Evolutionary conservation across 2,888 invertebrate genomes (phyloP).

Genomic region (Odontocolon sp.): DNA sequence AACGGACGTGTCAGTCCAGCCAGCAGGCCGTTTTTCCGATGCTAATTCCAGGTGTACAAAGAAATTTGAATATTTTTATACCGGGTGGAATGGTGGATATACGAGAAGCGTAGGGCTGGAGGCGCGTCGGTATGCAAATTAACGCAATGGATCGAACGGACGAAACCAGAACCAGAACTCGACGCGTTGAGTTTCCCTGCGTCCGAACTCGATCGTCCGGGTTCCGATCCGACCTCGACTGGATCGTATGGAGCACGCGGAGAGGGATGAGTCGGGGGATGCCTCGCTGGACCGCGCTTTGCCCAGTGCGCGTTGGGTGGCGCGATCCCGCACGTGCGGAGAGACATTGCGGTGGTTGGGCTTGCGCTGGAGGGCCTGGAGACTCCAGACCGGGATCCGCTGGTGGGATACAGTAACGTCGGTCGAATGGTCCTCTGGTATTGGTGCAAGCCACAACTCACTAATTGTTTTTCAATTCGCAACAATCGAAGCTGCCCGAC

Average conservation of each 20-base stretch:
- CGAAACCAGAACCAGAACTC: slow-evolving; percentile 46
- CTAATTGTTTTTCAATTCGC: slow-evolving; percentile 79
- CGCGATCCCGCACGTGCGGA: slow-evolving; percentile 24
- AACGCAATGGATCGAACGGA: slow-evolving; percentile 66
- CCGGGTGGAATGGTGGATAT: slow-evolving; percentile 1
- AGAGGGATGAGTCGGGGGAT: neutral
- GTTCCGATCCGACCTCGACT: slow-evolving; percentile 6
- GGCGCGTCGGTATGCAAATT: slow-evolving; percentile 68
- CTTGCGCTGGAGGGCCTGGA: neutral
- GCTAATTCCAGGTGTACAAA: slow-evolving; percentile 57
- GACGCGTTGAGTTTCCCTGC: slow-evolving; percentile 45
- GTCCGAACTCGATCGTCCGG: slow-evolving; percentile 21
- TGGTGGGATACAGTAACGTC: slow-evolving; percentile 9
- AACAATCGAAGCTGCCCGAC: slow-evolving; percentile 70
- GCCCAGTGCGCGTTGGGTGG: slow-evolving; percentile 14
- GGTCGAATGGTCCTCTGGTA: slow-evolving; percentile 38
- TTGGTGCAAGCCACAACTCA: slow-evolving; percentile 72
- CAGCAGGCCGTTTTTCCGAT: slow-evolving; percentile 43
- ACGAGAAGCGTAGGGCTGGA: neutral
- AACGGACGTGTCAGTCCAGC: neutral
- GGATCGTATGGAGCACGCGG: neutral
- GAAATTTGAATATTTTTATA: slow-evolving; percentile 60
- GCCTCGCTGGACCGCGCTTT: neutral
- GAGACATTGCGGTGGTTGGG: slow-evolving; percentile 45
- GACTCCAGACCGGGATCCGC: slow-evolving; percentile 34